Conservation (phyloP, 2,113 vertebrate genomes). For the Pampusana beccarii region DNA sequence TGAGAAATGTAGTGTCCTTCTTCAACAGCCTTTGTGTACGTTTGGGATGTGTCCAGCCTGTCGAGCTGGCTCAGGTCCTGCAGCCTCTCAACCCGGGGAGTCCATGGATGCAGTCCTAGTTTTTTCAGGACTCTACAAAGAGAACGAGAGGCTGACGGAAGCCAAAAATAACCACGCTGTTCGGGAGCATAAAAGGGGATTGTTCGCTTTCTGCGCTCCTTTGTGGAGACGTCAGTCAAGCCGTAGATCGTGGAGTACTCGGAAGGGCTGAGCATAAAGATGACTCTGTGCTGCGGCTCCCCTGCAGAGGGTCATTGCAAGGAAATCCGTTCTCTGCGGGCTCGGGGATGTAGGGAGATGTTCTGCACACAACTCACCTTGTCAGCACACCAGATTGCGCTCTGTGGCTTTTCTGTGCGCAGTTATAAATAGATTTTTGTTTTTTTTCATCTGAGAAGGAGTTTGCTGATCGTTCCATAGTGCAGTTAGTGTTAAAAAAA, state of each 20-base stretch:
- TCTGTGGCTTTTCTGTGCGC: not conserved
- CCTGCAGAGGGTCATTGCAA: not conserved
- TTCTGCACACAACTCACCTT: not conserved
- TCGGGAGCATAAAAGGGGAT: not conserved
- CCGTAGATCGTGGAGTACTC: not conserved
- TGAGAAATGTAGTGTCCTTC: not conserved
- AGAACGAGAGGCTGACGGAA: constrained; percentile 39
- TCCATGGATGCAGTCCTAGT: constrained; percentile 16
- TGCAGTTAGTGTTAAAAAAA: not conserved
- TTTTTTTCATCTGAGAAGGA: not conserved
- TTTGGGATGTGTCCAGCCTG: not conserved
- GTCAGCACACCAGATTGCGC: not conserved
- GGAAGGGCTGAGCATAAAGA: constrained; percentile 18
- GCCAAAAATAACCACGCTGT: constrained; percentile 7
- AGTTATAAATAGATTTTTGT: not conserved
- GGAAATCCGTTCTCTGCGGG: not conserved
- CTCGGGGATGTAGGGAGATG: not conserved
- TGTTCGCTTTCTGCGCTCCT: not conserved
- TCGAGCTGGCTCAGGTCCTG: not conserved
- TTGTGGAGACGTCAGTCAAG: not conserved
- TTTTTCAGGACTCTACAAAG: constrained; percentile 21
- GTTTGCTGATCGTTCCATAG: not conserved
- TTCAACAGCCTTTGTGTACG: not conserved
- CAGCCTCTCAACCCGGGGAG: not conserved
- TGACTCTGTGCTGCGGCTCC: not conserved